These are phyloP conservation scores for Drosophila lini DNA, from an alignment of 1,140 invertebrate genomes.

Conservation along the genomic window DNA sequence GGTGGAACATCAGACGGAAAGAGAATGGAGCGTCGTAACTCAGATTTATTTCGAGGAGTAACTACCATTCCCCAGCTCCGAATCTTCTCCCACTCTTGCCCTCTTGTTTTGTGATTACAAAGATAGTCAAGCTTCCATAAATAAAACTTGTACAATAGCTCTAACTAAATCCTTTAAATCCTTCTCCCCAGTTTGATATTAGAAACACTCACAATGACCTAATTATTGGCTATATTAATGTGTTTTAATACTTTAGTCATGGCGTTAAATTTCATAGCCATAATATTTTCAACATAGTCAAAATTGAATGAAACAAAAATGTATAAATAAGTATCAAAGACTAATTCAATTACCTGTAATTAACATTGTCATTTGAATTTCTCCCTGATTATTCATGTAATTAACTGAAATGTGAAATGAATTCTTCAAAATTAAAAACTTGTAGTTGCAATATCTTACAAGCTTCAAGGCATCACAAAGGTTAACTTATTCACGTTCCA, in stretches of 20 bases:
- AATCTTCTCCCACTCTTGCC: neutral
- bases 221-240: neutral
- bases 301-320: neutral
- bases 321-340: neutral
- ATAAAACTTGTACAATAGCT: neutral
- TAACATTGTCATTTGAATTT: neutral
- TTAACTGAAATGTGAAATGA: too few relatives aligned
- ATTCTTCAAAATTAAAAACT: neutral
- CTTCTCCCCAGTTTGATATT: neutral
- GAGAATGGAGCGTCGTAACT: constrained; percentile 42
- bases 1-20: constrained; percentile 28
- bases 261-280: constrained; percentile 5
- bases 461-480: too few relatives aligned
- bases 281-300: neutral
- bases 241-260: neutral
- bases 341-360: neutral
- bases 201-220: neutral
- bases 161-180: too few relatives aligned
- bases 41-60: constrained; percentile 37
- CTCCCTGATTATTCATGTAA: neutral
- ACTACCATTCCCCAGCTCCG: constrained; percentile 12
- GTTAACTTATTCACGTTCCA: constrained; percentile 1
- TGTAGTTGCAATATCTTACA: too few relatives aligned
- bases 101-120: neutral
- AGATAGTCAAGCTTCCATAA: constrained; percentile 1